These are phyloP conservation scores for Hemistola chrysoprasaria DNA, from an alignment of 2,888 invertebrate species.

Conservation along the genomic window DNA sequence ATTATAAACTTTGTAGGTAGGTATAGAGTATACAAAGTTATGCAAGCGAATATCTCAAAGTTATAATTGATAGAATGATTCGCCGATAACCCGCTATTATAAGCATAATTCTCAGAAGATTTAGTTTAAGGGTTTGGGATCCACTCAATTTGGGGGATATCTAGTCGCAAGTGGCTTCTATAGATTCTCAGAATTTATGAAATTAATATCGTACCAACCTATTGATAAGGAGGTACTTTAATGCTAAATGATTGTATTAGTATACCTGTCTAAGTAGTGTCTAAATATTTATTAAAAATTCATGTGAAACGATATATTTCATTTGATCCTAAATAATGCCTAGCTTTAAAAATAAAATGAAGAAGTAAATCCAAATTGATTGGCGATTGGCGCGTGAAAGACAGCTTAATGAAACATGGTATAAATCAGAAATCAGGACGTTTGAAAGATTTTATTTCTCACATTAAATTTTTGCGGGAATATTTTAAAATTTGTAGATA, in stretches of 20 bases:
- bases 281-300: no score
- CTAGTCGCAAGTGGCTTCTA: conserved; percentile 32
- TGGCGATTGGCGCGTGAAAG: conserved; percentile 5
- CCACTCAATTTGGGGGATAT: conserved; percentile 25
- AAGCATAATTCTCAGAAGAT: conserved; percentile 21
- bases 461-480: no score
- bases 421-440: no score
- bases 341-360: conserved; percentile 12
- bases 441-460: no score
- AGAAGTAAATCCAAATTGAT: conserved; percentile 2
- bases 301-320: no score
- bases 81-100: conserved; percentile 2
- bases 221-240: neutral
- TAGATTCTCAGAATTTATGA: no score
- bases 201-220: neutral
- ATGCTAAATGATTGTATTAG: neutral
- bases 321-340: no score
- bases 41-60: conserved; percentile 10
- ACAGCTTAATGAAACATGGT: neutral
- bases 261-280: no score
- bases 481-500: no score
- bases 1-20: no score
- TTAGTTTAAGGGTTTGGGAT: conserved; percentile 32
- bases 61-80: conserved; percentile 12
- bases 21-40: conserved; percentile 6